These are phyloP conservation scores for Vulpes ferrilata DNA, from an alignment of 2,113 vertebrate genomes.

Conservation along the genomic window DNA sequence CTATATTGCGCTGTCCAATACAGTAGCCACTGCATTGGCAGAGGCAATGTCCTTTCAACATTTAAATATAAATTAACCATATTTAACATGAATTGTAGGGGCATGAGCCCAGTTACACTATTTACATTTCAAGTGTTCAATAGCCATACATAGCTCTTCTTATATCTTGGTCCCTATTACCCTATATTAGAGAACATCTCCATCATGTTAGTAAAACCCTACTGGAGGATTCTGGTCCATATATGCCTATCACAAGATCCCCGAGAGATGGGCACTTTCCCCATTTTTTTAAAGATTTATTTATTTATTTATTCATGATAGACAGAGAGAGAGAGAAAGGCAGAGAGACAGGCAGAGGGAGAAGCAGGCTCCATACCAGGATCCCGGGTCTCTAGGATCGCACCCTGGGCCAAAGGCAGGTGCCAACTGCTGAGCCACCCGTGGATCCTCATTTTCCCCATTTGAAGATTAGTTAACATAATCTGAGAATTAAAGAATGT, in stretches of 20 bases:
- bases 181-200: not conserved
- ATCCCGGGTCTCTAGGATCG: too few relatives aligned
- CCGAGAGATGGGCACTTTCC: not conserved
- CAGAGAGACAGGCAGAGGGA: too few relatives aligned
- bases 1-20: not conserved
- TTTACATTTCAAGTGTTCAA: not conserved
- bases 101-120: not conserved
- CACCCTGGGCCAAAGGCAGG: too few relatives aligned
- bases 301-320: too few relatives aligned
- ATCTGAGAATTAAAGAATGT: slow-evolving; percentile 2
- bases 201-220: not conserved
- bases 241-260: not conserved
- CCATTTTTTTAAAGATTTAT: not conserved
- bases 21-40: not conserved
- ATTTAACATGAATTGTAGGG: not conserved
- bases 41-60: not conserved
- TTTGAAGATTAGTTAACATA: slow-evolving; percentile 5
- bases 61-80: not conserved
- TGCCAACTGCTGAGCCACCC: too few relatives aligned
- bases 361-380: too few relatives aligned
- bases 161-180: not conserved
- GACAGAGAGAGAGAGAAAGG: too few relatives aligned
- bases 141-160: not conserved
- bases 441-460: not conserved
- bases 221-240: not conserved